phyloP scores from a whole-genome alignment of 1,140 invertebrate genomes.

The Diorhabda elongata region DNA sequence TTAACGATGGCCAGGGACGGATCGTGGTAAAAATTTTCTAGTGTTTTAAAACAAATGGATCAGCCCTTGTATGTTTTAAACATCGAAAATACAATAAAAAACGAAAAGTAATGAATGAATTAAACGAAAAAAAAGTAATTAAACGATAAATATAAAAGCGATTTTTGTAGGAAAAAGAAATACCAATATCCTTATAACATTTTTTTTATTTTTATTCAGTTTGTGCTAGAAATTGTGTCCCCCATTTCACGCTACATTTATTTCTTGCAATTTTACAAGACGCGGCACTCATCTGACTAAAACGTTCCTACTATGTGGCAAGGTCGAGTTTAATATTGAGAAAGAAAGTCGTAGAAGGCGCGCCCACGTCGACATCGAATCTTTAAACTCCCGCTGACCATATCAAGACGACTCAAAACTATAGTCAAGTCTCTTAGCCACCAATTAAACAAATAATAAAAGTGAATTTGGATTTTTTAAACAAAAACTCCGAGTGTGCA shows the following conservation, averaged over 20 bases:
- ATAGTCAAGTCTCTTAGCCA: too few relatives aligned
- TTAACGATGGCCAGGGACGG: too few relatives aligned
- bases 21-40: too few relatives aligned
- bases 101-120: too few relatives aligned
- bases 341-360: not conserved
- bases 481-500: too few relatives aligned
- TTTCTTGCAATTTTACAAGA: not conserved
- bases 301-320: not conserved
- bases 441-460: too few relatives aligned
- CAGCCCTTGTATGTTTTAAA: too few relatives aligned
- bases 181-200: not conserved
- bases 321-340: not conserved
- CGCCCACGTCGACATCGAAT: not conserved
- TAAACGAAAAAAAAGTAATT: not conserved
- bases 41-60: too few relatives aligned
- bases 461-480: too few relatives aligned
- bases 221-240: not conserved
- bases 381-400: not conserved
- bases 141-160: too few relatives aligned
- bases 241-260: not conserved
- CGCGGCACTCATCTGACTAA: not conserved
- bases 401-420: not conserved
- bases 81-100: too few relatives aligned
- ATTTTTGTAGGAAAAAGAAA: not conserved
- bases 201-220: not conserved